Conservation (phyloP, 2,113 vertebrate species). For the human region GRCh38 chr6:44559501-44560000, state of each 20-base stretch:
- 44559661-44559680: constrained; percentile 64
- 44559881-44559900: background rate
- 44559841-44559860: background rate
- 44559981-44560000: background rate
- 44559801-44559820: background rate
- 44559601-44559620: constrained; percentile 75
- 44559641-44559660: constrained; percentile 73
- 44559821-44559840: background rate
- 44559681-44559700: background rate
- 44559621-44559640: constrained; percentile 72
- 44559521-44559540: background rate
- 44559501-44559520: background rate
- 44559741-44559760: background rate
- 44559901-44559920: background rate
- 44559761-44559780: background rate
- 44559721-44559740: background rate
- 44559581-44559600: constrained; percentile 69
- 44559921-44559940: background rate
- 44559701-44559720: constrained; percentile 39
- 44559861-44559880: background rate
- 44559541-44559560: constrained; percentile 44
- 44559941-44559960: background rate
- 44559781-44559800: background rate
- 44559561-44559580: background rate
- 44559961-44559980: background rate